These are phyloP conservation scores for Pseudanteris insignis DNA, from an alignment of 2,888 invertebrate genomes.

Conservation along the genomic window DNA sequence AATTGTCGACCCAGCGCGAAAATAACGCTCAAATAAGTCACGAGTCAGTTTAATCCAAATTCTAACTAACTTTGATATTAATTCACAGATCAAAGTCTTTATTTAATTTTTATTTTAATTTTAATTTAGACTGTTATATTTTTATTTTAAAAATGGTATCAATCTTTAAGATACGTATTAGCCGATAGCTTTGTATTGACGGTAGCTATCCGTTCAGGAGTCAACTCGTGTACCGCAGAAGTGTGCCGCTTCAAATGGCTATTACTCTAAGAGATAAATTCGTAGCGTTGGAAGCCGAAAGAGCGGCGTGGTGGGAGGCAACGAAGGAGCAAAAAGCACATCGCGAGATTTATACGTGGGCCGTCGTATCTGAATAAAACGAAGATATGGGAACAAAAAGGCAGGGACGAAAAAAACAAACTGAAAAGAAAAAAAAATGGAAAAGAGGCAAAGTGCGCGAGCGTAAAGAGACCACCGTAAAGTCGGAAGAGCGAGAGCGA, in stretches of 20 bases:
- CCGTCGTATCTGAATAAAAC: constrained; percentile 23
- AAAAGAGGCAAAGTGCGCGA: constrained; percentile 27
- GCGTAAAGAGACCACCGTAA: constrained; percentile 37
- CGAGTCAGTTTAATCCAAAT: too few relatives aligned
- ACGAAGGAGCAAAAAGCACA: constrained; percentile 5
- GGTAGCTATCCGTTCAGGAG: too few relatives aligned
- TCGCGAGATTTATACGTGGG: constrained; percentile 19
- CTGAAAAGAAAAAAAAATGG: background rate
- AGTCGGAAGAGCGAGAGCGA: constrained; percentile 47
- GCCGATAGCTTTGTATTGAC: too few relatives aligned
- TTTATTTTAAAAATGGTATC: too few relatives aligned
- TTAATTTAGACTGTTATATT: too few relatives aligned
- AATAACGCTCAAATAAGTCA: too few relatives aligned
- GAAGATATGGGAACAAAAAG: background rate
- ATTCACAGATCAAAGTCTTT: too few relatives aligned
- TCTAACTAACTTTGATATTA: too few relatives aligned
- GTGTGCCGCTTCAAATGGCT: constrained; percentile 50
- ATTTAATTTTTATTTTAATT: constrained; percentile 31
- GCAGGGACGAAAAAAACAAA: background rate
- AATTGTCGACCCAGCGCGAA: too few relatives aligned
- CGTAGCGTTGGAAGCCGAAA: constrained; percentile 5
- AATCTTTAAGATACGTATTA: too few relatives aligned
- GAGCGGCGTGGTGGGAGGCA: too few relatives aligned
- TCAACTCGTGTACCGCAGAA: constrained; percentile 50
- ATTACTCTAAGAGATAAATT: constrained; percentile 51